Base-by-base conservation (phyloP, 2,797 vertebrate species). In the Sebastes paucispinis region DNA sequence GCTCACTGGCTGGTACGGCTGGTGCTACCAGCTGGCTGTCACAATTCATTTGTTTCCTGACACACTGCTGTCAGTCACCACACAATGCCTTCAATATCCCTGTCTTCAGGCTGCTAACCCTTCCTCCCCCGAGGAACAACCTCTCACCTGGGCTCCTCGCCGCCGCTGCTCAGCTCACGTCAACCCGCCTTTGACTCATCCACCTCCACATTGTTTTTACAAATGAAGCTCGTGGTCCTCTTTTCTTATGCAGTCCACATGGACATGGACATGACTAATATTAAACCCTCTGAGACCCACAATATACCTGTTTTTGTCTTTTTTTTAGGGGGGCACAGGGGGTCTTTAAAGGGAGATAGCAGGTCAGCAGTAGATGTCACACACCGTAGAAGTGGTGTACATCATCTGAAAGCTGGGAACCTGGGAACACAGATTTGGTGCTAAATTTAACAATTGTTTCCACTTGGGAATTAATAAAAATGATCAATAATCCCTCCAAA, bases 11-110 rank as follows among this genome's bases (percentile, higher is more conserved):
- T 73, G 72, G 34, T 57, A 14, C 1, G 36, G 10, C 57, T 12
- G 68, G 25, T 63, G 68, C 67, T 72, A 43, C 59, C 78, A 84
- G 82, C 73, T 84, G 82, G 69, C 54, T 65, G 65, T 69, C 74
- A 66, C 63, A 59, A 5, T 58, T 69, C 25, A 64, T 81, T 76
- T 80, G 73, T 72, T 81, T 73, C n/a, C 70, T 52, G 64, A 82
- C 69, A 71, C 39, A 20, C 59, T 74, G 68, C 72, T 75, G 81
- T 66, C 77, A 7, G 8, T 71, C 69, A 52, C 63, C 12, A 25
- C 69, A 65, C 73, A 65, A 59, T 52, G 64, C 50, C 52, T 66
- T 25, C 29, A 39, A 77, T 59, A 76, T 29, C 43, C n/a, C 66
- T 47, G 66, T 39, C 74, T 69, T 25, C 39, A 74, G 82, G 73